phyloP scores from a whole-genome alignment of 2,797 vertebrate species.

The Chromobotia macracanthus region DNA sequence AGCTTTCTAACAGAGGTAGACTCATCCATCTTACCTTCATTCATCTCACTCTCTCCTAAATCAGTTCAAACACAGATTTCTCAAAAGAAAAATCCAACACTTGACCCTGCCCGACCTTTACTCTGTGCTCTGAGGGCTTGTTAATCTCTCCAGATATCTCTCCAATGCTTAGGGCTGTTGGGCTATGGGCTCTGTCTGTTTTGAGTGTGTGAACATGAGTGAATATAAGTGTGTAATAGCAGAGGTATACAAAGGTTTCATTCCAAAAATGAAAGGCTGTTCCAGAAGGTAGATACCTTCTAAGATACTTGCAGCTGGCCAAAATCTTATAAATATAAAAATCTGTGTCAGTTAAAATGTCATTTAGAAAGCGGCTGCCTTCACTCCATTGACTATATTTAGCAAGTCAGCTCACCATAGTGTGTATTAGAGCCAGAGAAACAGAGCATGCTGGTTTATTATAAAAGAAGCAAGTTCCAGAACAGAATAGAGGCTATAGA shows the following conservation, averaged over 20 bases:
- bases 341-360: too few relatives aligned
- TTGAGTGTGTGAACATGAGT: background rate
- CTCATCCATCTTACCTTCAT: slow-evolving; percentile 16
- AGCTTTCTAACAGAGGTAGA: slow-evolving; percentile 88
- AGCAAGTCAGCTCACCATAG: background rate
- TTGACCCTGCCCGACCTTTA: slow-evolving; percentile 21
- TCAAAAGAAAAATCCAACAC: slow-evolving; percentile 21
- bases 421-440: background rate
- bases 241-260: background rate
- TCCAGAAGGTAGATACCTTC: background rate
- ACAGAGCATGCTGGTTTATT: background rate
- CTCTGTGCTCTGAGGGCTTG: background rate
- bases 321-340: background rate
- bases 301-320: background rate
- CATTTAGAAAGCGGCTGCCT: too few relatives aligned
- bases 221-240: background rate
- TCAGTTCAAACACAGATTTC: slow-evolving; percentile 13
- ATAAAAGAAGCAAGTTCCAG: background rate
- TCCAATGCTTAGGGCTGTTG: background rate
- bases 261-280: background rate
- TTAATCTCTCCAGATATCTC: slow-evolving; percentile 22
- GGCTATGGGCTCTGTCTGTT: background rate
- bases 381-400: background rate
- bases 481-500: slow-evolving; percentile 9
- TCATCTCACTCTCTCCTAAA: background rate